phyloP scores from a whole-genome alignment of 2,888 invertebrate species.

The Aproaerema taeniolella region DNA sequence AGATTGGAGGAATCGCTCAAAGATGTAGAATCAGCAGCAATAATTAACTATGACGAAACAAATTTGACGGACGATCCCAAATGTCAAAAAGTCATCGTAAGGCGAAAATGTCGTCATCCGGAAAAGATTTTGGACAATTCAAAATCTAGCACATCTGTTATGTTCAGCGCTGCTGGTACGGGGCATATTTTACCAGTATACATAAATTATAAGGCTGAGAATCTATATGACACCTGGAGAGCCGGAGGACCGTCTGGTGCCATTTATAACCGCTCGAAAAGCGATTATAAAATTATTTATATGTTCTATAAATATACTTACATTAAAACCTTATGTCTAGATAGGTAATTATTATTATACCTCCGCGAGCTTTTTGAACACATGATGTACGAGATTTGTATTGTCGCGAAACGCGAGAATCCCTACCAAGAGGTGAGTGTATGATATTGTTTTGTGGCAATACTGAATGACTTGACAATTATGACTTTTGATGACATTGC shows the following conservation, averaged over 20 bases:
- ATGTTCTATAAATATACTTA: too few relatives aligned
- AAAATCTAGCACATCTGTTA: slow-evolving; percentile 17
- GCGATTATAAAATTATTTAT: too few relatives aligned
- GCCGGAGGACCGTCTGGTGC: slow-evolving; percentile 15
- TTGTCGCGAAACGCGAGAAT: too few relatives aligned
- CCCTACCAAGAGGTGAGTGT: too few relatives aligned
- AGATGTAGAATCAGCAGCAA: slow-evolving; percentile 12
- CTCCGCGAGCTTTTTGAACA: too few relatives aligned
- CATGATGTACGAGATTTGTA: too few relatives aligned
- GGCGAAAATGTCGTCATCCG: slow-evolving; percentile 10
- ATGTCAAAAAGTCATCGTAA: slow-evolving; percentile 16
- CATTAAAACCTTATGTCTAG: too few relatives aligned
- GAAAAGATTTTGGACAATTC: slow-evolving; percentile 19
- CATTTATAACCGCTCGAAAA: slow-evolving; percentile 18
- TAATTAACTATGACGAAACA: slow-evolving; percentile 22
- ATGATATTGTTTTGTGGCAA: too few relatives aligned
- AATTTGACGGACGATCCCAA: slow-evolving; percentile 20
- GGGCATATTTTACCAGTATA: slow-evolving; percentile 19
- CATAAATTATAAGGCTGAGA: slow-evolving; percentile 17
- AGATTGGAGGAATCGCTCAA: slow-evolving; percentile 4
- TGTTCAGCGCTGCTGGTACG: slow-evolving; percentile 18
- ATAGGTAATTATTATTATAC: too few relatives aligned
- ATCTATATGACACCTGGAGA: slow-evolving; percentile 19
- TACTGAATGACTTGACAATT: too few relatives aligned
- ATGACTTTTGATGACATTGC: too few relatives aligned